Conservation (phyloP, 2,797 vertebrate genomes). For the Paguma larvata region DNA sequence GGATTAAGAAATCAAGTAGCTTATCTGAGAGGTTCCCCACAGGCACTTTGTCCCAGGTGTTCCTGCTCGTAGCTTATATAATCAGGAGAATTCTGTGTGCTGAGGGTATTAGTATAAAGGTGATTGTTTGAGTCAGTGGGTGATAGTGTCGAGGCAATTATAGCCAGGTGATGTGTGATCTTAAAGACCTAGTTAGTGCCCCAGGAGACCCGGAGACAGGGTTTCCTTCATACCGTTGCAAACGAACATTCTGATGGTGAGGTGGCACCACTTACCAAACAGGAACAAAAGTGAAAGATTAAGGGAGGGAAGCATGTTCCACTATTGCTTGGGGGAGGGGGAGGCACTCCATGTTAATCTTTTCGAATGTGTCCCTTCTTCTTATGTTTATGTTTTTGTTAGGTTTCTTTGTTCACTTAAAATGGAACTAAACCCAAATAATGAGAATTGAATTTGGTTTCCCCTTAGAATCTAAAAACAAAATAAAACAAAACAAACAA, state of each 20-base stretch:
- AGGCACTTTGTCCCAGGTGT: constrained; percentile 69
- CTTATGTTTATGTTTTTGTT: constrained; percentile 23
- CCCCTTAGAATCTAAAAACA: not conserved
- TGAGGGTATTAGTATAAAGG: constrained; percentile 57
- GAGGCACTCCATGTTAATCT: constrained; percentile 30
- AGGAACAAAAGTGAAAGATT: constrained; percentile 57
- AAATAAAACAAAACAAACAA: not conserved
- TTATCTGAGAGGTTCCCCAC: constrained; percentile 73
- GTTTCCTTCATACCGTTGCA: constrained; percentile 3
- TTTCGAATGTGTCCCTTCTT: constrained; percentile 51
- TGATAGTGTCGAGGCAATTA: constrained; percentile 73
- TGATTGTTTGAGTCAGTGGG: constrained; percentile 79
- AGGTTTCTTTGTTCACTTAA: constrained; percentile 50
- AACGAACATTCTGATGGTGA: not conserved
- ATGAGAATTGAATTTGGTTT: not conserved
- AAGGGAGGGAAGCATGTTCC: constrained; percentile 4
- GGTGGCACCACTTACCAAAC: constrained; percentile 37
- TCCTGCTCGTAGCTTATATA: constrained; percentile 65
- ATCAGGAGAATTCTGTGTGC: constrained; percentile 55
- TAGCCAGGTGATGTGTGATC: constrained; percentile 62
- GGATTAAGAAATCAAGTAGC: constrained; percentile 79
- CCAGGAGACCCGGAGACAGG: constrained; percentile 16
- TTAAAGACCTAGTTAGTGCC: constrained; percentile 71
- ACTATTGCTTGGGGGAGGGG: not conserved
- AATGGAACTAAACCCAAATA: constrained; percentile 50